These are phyloP conservation scores for Ectropis grisescens DNA, from an alignment of 1,140 invertebrate genomes.

Conservation along the genomic window DNA sequence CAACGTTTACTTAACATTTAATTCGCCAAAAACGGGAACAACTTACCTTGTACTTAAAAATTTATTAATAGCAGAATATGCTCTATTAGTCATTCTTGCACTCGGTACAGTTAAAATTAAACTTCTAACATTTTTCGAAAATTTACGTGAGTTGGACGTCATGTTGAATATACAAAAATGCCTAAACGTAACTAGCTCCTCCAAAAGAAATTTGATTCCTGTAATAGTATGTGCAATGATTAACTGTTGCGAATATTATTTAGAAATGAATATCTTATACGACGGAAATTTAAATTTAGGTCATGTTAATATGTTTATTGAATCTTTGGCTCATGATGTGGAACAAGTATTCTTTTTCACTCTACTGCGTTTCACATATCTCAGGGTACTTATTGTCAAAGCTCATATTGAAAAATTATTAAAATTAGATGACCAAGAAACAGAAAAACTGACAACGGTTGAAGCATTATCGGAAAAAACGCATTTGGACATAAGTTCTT, in stretches of 20 bases:
- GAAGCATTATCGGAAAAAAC: conserved; percentile 21
- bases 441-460: conserved; percentile 13
- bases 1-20: too few relatives aligned
- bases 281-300: not conserved
- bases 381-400: conserved; percentile 23
- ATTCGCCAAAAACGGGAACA: too few relatives aligned
- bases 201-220: not conserved
- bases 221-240: not conserved
- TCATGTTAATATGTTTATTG: conserved; percentile 1
- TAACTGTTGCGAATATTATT: not conserved
- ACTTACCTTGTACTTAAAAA: conserved; percentile 12
- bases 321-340: conserved; percentile 17
- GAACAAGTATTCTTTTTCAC: conserved; percentile 21
- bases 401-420: conserved; percentile 24
- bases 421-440: conserved; percentile 3
- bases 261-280: not conserved
- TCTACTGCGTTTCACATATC: conserved; percentile 13
- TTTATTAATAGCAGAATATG: conserved; percentile 14
- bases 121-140: conserved; percentile 18
- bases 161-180: conserved; percentile 21
- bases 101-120: conserved; percentile 14
- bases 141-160: conserved; percentile 20
- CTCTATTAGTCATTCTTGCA: conserved; percentile 14
- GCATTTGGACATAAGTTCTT: conserved; percentile 20
- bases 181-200: conserved; percentile 4